Conservation (phyloP, 1,140 invertebrate genomes). For the Monomorium pharaonis region DNA sequence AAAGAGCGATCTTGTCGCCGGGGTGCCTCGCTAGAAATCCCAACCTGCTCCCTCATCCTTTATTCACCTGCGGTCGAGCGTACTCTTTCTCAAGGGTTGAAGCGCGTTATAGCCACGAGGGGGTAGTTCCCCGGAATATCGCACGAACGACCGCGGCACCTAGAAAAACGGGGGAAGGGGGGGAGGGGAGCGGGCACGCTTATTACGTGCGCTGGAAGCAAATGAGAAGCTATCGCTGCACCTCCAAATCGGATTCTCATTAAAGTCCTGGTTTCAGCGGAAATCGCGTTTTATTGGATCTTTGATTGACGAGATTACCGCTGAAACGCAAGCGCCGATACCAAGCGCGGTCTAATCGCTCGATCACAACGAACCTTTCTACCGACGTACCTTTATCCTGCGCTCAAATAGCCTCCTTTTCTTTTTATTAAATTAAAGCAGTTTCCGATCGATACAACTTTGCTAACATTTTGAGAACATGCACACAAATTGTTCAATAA, state of each 20-base stretch:
- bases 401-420: background rate
- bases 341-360: slow-evolving; percentile 36
- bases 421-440: slow-evolving; percentile 15
- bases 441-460: background rate
- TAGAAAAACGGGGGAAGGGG: background rate
- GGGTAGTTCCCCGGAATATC: slow-evolving; percentile 57
- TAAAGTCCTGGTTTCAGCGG: slow-evolving; percentile 52
- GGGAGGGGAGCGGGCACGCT: slow-evolving; percentile 46
- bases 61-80: slow-evolving; percentile 69
- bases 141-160: slow-evolving; percentile 20
- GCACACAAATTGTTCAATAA: background rate
- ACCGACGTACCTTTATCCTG: background rate
- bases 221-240: slow-evolving; percentile 50
- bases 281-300: slow-evolving; percentile 59
- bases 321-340: slow-evolving; percentile 44
- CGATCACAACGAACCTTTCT: slow-evolving; percentile 12
- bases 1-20: slow-evolving; percentile 41
- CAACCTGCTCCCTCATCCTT: slow-evolving; percentile 61
- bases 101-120: slow-evolving; percentile 36
- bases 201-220: slow-evolving; percentile 68
- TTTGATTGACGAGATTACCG: slow-evolving; percentile 58
- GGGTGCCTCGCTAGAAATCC: slow-evolving; percentile 46
- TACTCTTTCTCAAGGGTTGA: slow-evolving; percentile 52
- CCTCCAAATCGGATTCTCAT: slow-evolving; percentile 60
- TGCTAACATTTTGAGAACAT: background rate